Evolutionary conservation across 2,113 vertebrate genomes (phyloP).

Genomic region (Cairina moschata): DNA sequence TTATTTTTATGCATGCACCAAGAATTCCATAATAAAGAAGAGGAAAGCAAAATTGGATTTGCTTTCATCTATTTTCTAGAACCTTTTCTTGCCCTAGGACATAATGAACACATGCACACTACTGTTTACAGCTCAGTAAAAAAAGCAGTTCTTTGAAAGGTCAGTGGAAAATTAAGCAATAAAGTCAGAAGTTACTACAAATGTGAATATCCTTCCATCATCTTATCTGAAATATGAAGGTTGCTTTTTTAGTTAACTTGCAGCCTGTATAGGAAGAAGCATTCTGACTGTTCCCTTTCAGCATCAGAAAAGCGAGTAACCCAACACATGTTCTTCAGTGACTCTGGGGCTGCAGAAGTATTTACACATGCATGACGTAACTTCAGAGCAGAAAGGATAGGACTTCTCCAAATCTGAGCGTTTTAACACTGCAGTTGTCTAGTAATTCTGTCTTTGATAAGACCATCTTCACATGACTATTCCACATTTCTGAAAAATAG

Average conservation of each 20-base stretch:
- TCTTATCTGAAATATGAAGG: not conserved
- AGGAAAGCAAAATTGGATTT: not conserved
- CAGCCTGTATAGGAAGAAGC: not conserved
- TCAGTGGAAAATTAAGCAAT: slow-evolving; percentile 1
- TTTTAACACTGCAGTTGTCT: not conserved
- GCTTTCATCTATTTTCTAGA: not conserved
- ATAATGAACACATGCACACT: not conserved
- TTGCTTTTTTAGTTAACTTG: not conserved
- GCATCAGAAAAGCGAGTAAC: not conserved
- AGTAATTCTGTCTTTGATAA: not conserved
- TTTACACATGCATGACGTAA: not conserved
- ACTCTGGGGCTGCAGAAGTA: not conserved
- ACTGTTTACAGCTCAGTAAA: not conserved
- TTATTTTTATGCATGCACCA: not conserved
- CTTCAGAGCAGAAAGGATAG: not conserved
- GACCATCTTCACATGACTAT: not conserved
- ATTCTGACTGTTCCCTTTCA: not conserved
- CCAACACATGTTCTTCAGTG: not conserved
- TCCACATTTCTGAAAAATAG: not conserved
- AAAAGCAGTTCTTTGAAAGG: not conserved
- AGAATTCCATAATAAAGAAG: not conserved
- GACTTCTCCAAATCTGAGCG: not conserved
- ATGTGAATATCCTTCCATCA: not conserved
- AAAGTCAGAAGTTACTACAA: not conserved
- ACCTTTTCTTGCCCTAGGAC: not conserved